Conservation (phyloP, 1,140 invertebrate genomes). For the Contarinia nasturtii region DNA sequence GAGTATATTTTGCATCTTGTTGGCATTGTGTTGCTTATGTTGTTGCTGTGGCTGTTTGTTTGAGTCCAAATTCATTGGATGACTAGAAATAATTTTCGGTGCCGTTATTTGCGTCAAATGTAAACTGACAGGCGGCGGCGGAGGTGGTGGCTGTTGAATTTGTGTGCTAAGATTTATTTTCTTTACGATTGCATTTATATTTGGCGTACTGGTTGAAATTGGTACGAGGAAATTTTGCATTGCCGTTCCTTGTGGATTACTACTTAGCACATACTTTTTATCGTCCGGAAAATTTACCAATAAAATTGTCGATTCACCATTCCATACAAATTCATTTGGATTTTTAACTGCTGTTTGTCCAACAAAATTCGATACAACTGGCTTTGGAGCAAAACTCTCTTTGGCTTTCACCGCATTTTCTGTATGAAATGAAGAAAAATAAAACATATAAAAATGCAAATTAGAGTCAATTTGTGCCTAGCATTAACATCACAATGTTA, state of each 20-base stretch:
- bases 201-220: constrained; percentile 7
- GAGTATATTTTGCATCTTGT: constrained; percentile 7
- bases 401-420: too few relatives aligned
- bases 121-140: not conserved
- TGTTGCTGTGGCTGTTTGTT: constrained; percentile 13
- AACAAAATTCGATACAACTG: not conserved
- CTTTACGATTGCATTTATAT: not conserved
- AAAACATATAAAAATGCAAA: not conserved
- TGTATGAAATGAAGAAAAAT: not conserved
- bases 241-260: constrained; percentile 9
- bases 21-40: constrained; percentile 6
- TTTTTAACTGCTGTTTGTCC: not conserved
- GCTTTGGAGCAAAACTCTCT: too few relatives aligned
- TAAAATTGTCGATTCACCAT: constrained; percentile 22
- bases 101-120: too few relatives aligned
- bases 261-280: constrained; percentile 20
- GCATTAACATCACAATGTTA: too few relatives aligned
- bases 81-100: too few relatives aligned
- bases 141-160: not conserved
- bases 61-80: constrained; percentile 6
- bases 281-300: constrained; percentile 15
- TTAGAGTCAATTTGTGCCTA: not conserved
- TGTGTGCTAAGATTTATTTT: not conserved
- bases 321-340: constrained; percentile 19
- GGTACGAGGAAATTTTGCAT: constrained; percentile 20